Evolutionary conservation across 2,113 vertebrate genomes (phyloP).

Genomic region (Catagonus wagneri): DNA sequence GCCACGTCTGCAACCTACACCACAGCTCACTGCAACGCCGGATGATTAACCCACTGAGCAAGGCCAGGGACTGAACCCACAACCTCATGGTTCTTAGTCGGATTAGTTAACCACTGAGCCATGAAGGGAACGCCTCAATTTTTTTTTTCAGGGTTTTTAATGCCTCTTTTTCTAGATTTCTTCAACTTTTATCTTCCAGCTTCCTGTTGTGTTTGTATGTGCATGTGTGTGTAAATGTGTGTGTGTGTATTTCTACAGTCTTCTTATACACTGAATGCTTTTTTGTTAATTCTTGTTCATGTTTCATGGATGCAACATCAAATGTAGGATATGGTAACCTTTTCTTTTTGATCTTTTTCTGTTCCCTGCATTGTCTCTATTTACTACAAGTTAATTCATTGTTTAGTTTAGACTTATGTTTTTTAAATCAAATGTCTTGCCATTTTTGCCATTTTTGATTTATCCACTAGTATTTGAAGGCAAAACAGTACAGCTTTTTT

Average conservation of each 20-base stretch:
- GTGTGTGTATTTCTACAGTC: neutral
- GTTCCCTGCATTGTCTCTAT: neutral
- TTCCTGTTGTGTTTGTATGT: neutral
- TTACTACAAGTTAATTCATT: constrained; percentile 4
- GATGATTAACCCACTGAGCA: no score
- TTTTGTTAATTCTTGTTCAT: neutral
- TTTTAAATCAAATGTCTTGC: neutral
- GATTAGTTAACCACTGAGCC: no score
- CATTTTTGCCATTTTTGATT: neutral
- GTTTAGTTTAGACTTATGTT: neutral
- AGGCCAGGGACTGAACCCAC: no score
- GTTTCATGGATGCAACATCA: neutral
- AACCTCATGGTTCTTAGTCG: no score
- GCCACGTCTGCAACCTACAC: no score
- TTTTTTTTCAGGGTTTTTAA: neutral
- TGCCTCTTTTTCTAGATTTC: neutral
- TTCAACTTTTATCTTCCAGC: neutral
- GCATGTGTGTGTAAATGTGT: neutral
- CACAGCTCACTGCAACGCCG: no score
- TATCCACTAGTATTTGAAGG: neutral
- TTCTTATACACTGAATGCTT: neutral
- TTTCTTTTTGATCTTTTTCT: neutral
- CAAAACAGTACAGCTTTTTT: neutral
- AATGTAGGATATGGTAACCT: neutral
- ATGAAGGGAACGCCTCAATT: no score